Evolutionary conservation across 2,888 invertebrate genomes (phyloP).

Genomic region (Pantelozetes paolii): DNA sequence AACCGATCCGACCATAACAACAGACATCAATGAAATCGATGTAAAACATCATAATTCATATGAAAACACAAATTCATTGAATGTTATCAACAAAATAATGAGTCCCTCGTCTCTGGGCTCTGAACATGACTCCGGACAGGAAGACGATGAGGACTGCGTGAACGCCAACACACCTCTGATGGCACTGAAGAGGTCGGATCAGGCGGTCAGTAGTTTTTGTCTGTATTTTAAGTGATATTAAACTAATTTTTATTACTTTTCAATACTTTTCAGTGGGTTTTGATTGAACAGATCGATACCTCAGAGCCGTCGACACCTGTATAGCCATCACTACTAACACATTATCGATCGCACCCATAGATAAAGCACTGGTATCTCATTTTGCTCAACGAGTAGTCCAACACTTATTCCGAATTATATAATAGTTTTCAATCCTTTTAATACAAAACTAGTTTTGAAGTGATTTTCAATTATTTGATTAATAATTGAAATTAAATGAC

Average conservation of each 20-base stretch:
- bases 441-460: too few species aligned
- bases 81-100: conserved; percentile 19
- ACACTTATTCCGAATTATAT: too few species aligned
- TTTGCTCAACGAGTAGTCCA: not conserved
- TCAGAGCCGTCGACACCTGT: conserved; percentile 36
- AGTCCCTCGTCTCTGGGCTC: conserved; percentile 13
- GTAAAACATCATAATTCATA: not conserved
- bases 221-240: not conserved
- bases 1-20: not conserved
- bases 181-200: not conserved
- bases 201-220: conserved; percentile 6
- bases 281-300: conserved; percentile 31
- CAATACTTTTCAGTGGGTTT: conserved; percentile 26
- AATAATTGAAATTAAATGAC: too few species aligned
- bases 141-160: conserved; percentile 11
- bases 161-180: conserved; percentile 15
- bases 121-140: conserved; percentile 31
- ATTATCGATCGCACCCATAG: not conserved
- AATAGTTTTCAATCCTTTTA: too few species aligned
- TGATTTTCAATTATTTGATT: too few species aligned
- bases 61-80: not conserved
- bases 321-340: not conserved
- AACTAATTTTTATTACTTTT: not conserved
- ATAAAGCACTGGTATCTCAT: not conserved
- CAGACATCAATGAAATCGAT: conserved; percentile 14